Percentiles rank a stretch among this genome's conserved stretches.
These are phyloP conservation scores for Micrasema longulum DNA, from an alignment of 1,140 invertebrate genomes.

Conservation along the genomic window DNA sequence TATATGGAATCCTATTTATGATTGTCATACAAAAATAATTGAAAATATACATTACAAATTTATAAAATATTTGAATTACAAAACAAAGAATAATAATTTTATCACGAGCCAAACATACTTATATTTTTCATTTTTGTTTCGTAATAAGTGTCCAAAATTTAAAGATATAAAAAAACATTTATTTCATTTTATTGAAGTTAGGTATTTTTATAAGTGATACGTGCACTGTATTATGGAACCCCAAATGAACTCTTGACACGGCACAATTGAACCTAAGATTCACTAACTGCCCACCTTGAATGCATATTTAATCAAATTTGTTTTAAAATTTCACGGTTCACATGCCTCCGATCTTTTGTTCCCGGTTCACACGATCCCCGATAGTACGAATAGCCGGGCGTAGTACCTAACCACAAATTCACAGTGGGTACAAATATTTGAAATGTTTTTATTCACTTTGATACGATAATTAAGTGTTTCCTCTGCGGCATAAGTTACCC, in stretches of 20 bases:
- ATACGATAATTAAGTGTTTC: slow-evolving; percentile 43
- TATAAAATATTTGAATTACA: too few species aligned
- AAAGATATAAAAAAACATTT: too few species aligned
- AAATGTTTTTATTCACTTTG: slow-evolving; percentile 43
- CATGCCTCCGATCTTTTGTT: slow-evolving; percentile 30
- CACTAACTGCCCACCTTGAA: slow-evolving; percentile 28
- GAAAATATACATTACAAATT: too few species aligned
- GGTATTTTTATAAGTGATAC: too few species aligned
- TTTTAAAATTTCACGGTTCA: slow-evolving; percentile 42
- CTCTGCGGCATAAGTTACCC: slow-evolving; percentile 7
- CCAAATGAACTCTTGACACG: neutral
- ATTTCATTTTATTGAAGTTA: too few species aligned
- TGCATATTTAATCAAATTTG: slow-evolving; percentile 48
- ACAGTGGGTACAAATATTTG: slow-evolving; percentile 23
- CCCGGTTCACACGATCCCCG: slow-evolving; percentile 31
- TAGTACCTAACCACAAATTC: slow-evolving; percentile 8
- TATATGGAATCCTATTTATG: neutral
- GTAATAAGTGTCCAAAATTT: too few species aligned
- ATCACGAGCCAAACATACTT: too few species aligned
- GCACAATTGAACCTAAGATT: slow-evolving; percentile 12
- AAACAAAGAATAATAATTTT: too few species aligned
- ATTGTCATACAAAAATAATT: too few species aligned
- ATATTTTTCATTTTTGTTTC: too few species aligned
- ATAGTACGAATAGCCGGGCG: neutral
- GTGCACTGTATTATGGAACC: neutral